A percentile compares a stretch with the other conserved stretches of the same genome.
Conservation (phyloP, 2,888 invertebrate genomes). For the Neelides folsomi region DNA sequence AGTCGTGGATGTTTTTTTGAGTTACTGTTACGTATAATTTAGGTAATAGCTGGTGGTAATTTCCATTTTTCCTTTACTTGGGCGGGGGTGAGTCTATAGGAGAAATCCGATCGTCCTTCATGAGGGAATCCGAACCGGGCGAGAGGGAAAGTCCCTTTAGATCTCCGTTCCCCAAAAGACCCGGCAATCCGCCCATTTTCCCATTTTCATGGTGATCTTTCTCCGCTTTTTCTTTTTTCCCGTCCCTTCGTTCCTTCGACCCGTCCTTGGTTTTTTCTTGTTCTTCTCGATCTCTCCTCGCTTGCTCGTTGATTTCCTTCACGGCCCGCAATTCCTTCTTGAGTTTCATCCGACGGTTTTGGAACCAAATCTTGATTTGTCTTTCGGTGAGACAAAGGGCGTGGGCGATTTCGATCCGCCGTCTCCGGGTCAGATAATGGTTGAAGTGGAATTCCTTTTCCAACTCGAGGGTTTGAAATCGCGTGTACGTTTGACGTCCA, state of each 20-base stretch:
- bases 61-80: constrained; percentile 16
- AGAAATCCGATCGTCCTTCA: constrained; percentile 31
- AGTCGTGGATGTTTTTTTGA: constrained; percentile 1
- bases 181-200: constrained; percentile 13
- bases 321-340: constrained; percentile 90
- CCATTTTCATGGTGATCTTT: constrained; percentile 23
- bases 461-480: constrained; percentile 93
- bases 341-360: constrained; percentile 90
- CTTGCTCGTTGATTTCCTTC: constrained; percentile 89
- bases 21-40: neutral
- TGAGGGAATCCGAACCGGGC: constrained; percentile 29
- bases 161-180: constrained; percentile 10
- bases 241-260: constrained; percentile 50
- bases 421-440: constrained; percentile 87
- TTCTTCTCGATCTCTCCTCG: constrained; percentile 75
- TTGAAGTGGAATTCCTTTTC: constrained; percentile 99
- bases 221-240: constrained; percentile 7
- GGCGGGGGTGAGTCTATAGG: constrained; percentile 32
- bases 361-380: constrained; percentile 93
- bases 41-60: too few species aligned
- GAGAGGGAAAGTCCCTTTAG: constrained; percentile 17
- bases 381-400: constrained; percentile 89
- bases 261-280: constrained; percentile 83
- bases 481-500: constrained; percentile 93
- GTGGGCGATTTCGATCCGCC: constrained; percentile 94